Percentiles rank a stretch among this genome's conserved stretches.
phyloP scores from a whole-genome alignment of 2,888 invertebrate species.

The Ischnus inquisitorius region DNA sequence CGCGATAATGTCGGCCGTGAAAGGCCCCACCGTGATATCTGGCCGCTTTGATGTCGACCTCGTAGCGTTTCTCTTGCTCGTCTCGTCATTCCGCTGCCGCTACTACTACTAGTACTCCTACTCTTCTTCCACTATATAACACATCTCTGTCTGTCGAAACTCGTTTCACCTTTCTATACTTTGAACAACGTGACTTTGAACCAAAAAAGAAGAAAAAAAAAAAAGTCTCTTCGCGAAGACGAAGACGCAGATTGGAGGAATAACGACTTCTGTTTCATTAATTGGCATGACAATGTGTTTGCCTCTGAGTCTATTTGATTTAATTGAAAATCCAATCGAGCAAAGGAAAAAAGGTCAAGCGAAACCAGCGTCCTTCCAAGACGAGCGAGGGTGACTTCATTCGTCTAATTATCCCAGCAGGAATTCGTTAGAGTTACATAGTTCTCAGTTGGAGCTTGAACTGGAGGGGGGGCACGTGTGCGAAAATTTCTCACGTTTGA shows the following conservation, averaged over 20 bases:
- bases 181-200: slow-evolving; percentile 3
- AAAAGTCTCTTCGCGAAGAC: neutral
- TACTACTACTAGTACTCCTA: neutral
- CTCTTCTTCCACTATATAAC: neutral
- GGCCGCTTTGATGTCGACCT: slow-evolving; percentile 79
- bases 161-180: slow-evolving; percentile 23
- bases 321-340: neutral
- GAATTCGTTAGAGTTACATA: slow-evolving; percentile 55
- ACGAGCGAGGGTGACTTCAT: slow-evolving; percentile 43
- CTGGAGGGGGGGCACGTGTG: slow-evolving; percentile 37
- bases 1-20: slow-evolving; percentile 83
- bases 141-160: neutral
- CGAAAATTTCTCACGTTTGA: slow-evolving; percentile 61
- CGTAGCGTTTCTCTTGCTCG: slow-evolving; percentile 53
- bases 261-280: neutral
- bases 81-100: slow-evolving; percentile 34
- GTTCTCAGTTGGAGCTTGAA: slow-evolving; percentile 6
- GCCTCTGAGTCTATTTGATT: neutral
- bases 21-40: slow-evolving; percentile 80
- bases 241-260: neutral
- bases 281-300: neutral
- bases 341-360: neutral
- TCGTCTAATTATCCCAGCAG: slow-evolving; percentile 59
- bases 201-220: neutral
- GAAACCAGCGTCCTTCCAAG: neutral